Base-by-base conservation (phyloP, 2,797 vertebrate species). In the Paguma larvata region DNA sequence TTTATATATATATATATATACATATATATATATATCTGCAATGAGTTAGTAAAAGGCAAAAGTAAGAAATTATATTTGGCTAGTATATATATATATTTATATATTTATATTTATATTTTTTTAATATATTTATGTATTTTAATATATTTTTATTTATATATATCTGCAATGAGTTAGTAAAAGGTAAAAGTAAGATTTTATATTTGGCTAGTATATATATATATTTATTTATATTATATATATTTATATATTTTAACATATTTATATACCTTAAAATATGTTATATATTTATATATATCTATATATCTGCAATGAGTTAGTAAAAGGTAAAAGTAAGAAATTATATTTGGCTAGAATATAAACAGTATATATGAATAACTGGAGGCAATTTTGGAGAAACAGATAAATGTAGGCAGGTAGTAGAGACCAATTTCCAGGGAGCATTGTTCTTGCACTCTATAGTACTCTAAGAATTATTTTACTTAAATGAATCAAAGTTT, bases 401-500 rank as follows among this genome's bases (percentile, higher is more conserved):
- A 72, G 5, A 77, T 27, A 91, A 67, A 41, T 21, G 15, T 59
- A 85, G 12, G 23, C 16, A 84, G 87, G 46, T 21, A 12, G 0
- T 16, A 14, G 10, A 7, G 30, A 16, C 67, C 75, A 77, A 1
- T 32, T 94, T 88, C 75, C 38, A 87, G 53, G 21, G 21, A 70
- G 18, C 0, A 4, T 48, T 32, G 3, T 78, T 48, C 41, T 79
- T 25, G 34, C 44, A 51, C 14, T 80, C 11, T 68, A 30, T 21
- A 41, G 27, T 14, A 90, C 19, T 62, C 0, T 75, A 83, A 70
- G 16, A 85, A 70, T 41, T 48, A 90, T 65, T 72, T 92, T 73
- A 95, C 16, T n/a, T 21, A 53, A 94, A 86, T 63, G 32, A 87
- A 73, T 25, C 70, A 75, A 62, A 90, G 34, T 92, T 95, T 79